Percentiles rank a stretch among this genome's conserved stretches.
Conservation (phyloP, 2,888 invertebrate genomes). For the Macrostomum cliftonense region DNA sequence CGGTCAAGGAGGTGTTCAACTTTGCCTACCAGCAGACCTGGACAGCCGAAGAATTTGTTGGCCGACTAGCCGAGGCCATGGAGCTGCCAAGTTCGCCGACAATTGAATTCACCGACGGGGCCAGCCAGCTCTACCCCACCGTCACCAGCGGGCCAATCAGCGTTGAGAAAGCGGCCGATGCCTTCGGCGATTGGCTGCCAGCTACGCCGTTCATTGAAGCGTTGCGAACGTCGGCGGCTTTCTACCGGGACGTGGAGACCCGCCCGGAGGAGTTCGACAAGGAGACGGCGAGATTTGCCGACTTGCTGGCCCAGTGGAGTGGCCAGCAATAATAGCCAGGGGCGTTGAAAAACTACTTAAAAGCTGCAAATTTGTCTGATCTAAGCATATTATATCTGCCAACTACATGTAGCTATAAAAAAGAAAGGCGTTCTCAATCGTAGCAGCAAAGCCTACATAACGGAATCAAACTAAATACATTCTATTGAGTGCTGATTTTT, state of each 20-base stretch:
- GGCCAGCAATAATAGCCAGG: no score
- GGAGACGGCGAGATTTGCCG: constrained; percentile 34
- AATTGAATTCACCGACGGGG: constrained; percentile 15
- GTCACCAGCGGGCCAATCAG: constrained; percentile 35
- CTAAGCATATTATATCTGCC: no score
- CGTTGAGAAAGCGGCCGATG: constrained; percentile 26
- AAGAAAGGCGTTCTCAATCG: no score
- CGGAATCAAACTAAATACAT: no score
- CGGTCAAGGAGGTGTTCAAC: constrained; percentile 31
- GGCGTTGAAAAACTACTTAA: no score
- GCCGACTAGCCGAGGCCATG: constrained; percentile 14
- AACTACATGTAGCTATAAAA: no score
- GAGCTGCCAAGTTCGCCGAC: constrained; percentile 13
- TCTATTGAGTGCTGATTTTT: no score
- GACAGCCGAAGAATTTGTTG: constrained; percentile 27
- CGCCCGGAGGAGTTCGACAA: constrained; percentile 23
- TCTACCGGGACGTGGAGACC: no score
- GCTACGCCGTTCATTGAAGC: constrained; percentile 7
- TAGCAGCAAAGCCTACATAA: no score
- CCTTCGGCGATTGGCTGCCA: constrained; percentile 33
- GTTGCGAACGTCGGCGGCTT: no score
- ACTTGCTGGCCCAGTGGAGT: constrained; percentile 10
- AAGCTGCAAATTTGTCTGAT: no score
- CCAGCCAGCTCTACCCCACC: constrained; percentile 35
- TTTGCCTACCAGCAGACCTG: constrained; percentile 31